Base-by-base conservation (phyloP, 2,797 vertebrate species). In the Gallirallus australis region DNA sequence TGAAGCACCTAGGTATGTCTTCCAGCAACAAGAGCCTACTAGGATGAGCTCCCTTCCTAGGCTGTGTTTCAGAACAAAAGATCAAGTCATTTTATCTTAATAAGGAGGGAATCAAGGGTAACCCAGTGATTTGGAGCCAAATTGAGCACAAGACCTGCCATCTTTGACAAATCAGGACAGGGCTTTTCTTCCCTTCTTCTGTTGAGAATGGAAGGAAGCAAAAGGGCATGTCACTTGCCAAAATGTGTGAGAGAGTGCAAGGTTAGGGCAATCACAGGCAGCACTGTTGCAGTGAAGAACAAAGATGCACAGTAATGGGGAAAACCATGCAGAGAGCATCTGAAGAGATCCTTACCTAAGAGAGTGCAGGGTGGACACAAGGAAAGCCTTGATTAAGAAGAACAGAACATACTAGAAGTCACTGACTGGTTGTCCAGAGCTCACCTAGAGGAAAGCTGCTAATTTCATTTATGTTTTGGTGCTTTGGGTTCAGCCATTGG, bases 351-450 rank as follows among this genome's bases (percentile, higher is more conserved):
- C 45, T 81, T 30, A 50, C 7, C 23, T 9, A 25, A n/a, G 12
- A 20, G 11, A 71, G 20, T 1, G 3, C 6, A 45, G 28, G 50
- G 33, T 6, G 10, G 53, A 60, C 71, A 5, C 0, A 2, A 59
- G 60, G 17, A 65, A 24, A 57, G 28, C 16, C 18, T 68, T 57
- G 68, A 33, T 13, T 35, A 19, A 76, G 64, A 65, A 57, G 65
- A 61, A 53, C 8, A 72, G 33, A 80, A 72, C 19, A 7, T 30
- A n/a, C 59, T 57, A 33, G 21, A 86, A 30, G 47, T 5, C 9
- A 30, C 17, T 30, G 42, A 18, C 28, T 61, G 37, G 8, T 15
- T 63, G 33, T 24, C 35, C 42, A 64, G 45, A 10, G 4, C 25
- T 68, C 39, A 64, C 23, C 57, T 65, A 16, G 19, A 71, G 7